These are phyloP conservation scores for Puntigrus tetrazona DNA, from an alignment of 2,113 vertebrate species.

Conservation along the genomic window DNA sequence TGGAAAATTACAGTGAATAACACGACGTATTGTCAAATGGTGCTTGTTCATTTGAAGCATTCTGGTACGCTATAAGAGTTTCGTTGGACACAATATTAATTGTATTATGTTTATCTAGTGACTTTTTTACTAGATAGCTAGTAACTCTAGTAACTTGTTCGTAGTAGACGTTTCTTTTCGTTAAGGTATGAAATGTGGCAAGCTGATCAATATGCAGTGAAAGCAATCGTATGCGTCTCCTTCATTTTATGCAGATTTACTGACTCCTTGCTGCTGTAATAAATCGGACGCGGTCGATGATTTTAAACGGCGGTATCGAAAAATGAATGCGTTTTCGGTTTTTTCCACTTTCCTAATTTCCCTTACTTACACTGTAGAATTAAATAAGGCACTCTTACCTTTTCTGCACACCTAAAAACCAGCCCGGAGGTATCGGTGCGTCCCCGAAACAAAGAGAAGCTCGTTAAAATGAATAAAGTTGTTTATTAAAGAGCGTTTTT, in stretches of 20 bases:
- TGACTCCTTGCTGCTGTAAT: neutral
- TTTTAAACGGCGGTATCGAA: neutral
- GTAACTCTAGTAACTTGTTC: neutral
- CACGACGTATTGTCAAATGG: neutral
- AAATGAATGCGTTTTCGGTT: neutral
- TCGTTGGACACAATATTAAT: neutral
- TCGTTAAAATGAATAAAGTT: slow-evolving; percentile 54
- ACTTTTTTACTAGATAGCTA: neutral
- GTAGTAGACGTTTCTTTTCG: neutral
- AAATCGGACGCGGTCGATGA: neutral
- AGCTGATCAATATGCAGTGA: neutral
- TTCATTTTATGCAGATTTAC: neutral
- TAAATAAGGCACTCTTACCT: slow-evolving; percentile 6
- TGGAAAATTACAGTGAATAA: neutral
- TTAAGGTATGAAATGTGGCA: neutral
- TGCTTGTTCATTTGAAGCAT: neutral
- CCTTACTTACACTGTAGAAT: neutral
- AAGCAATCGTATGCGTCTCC: neutral
- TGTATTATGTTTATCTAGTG: neutral
- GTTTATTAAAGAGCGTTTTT: slow-evolving; percentile 31
- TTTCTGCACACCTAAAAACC: slow-evolving; percentile 18
- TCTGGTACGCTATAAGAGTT: neutral
- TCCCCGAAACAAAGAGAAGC: slow-evolving; percentile 52
- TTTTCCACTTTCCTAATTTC: neutral
- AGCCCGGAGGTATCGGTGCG: neutral